Conservation (phyloP, 2,888 invertebrate genomes). For the Callosobruchus maculatus region DNA sequence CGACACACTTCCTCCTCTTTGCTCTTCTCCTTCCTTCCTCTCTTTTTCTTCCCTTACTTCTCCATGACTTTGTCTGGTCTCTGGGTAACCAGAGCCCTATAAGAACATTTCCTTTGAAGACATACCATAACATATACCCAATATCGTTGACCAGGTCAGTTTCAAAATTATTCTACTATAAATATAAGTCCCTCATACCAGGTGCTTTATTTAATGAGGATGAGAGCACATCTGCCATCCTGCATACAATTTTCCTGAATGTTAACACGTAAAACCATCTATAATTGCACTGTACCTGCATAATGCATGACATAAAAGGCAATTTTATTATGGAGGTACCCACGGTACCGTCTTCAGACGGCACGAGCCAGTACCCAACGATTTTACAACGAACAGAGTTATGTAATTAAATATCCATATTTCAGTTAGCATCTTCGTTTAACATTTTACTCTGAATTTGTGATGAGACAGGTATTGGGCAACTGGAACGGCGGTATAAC, state of each 20-base stretch:
- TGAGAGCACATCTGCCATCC: not conserved
- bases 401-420: not conserved
- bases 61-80: too few relatives aligned
- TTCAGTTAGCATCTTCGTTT: not conserved
- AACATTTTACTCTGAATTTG: too few relatives aligned
- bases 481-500: too few relatives aligned
- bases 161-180: not conserved
- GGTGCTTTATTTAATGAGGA: not conserved
- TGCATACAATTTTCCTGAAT: not conserved
- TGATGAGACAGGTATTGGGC: too few relatives aligned
- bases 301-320: not conserved
- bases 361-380: not conserved
- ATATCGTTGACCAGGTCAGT: not conserved
- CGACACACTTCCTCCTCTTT: too few relatives aligned
- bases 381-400: not conserved
- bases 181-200: not conserved
- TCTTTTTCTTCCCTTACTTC: too few relatives aligned
- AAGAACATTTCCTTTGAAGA: too few relatives aligned
- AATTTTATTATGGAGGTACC: not conserved
- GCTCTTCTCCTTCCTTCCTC: too few relatives aligned
- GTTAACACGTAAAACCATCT: not conserved
- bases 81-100: too few relatives aligned
- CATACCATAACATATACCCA: too few relatives aligned
- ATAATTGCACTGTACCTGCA: not conserved
- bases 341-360: not conserved